A percentile compares a stretch with the other conserved stretches of the same genome.
Conservation (phyloP, 2,113 vertebrate genomes). For the Chaetodon auriga region DNA sequence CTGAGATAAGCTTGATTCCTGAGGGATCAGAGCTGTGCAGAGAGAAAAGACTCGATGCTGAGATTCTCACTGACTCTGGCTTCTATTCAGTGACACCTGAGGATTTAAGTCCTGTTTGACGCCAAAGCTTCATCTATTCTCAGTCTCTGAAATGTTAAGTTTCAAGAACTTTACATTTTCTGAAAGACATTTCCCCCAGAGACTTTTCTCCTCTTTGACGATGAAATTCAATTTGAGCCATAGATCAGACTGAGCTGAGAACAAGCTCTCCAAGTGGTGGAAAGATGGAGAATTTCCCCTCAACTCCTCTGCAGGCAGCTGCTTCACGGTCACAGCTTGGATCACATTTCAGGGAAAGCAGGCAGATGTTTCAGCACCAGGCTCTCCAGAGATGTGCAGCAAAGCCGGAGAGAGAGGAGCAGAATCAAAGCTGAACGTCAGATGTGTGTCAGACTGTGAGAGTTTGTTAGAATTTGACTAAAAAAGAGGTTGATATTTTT, state of each 20-base stretch:
- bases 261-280: neutral
- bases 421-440: neutral
- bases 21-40: neutral
- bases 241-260: neutral
- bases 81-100: neutral
- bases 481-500: too few species aligned
- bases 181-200: neutral
- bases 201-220: neutral
- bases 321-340: neutral
- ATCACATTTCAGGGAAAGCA: constrained; percentile 7
- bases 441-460: neutral
- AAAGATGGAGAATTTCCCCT: neutral
- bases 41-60: neutral
- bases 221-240: neutral
- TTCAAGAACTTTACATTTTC: neutral
- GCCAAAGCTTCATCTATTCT: neutral
- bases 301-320: neutral
- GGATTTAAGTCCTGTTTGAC: neutral
- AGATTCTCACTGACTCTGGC: neutral
- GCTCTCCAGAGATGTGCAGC: neutral
- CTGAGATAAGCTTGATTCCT: neutral
- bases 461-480: too few species aligned
- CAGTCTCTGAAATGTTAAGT: neutral
- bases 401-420: neutral
- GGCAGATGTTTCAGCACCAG: constrained; percentile 18